Percentiles rank a stretch among this genome's conserved stretches.
phyloP scores from a whole-genome alignment of 2,113 vertebrate species.

The Tamias sibiricus region DNA sequence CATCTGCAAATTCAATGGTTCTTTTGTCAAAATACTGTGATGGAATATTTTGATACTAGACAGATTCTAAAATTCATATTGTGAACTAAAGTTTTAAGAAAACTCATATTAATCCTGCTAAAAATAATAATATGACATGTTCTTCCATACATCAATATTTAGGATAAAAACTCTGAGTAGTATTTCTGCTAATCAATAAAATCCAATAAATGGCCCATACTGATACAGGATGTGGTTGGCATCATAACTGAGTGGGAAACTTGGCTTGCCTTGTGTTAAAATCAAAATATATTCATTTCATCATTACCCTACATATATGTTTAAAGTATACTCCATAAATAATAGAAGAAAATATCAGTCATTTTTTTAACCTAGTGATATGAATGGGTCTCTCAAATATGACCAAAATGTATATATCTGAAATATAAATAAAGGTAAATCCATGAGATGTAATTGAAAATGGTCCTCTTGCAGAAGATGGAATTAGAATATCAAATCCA shows the following conservation, averaged over 20 bases:
- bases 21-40: background rate
- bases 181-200: background rate
- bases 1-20: background rate
- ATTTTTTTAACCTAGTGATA: background rate
- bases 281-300: background rate
- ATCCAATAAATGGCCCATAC: background rate
- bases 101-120: background rate
- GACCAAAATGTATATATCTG: background rate
- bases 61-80: background rate
- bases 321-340: background rate
- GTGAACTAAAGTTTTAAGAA: background rate
- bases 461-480: background rate
- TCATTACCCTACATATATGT: background rate
- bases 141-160: background rate
- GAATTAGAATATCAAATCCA: background rate
- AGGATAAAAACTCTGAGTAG: background rate
- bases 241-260: background rate
- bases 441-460: background rate
- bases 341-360: background rate
- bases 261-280: background rate
- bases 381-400: background rate
- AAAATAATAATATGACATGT: background rate
- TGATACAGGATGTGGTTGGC: background rate
- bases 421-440: constrained; percentile 21
- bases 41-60: background rate